These are phyloP conservation scores for Drosophila nigricruria DNA, from an alignment of 2,888 invertebrate species.

Conservation along the genomic window DNA sequence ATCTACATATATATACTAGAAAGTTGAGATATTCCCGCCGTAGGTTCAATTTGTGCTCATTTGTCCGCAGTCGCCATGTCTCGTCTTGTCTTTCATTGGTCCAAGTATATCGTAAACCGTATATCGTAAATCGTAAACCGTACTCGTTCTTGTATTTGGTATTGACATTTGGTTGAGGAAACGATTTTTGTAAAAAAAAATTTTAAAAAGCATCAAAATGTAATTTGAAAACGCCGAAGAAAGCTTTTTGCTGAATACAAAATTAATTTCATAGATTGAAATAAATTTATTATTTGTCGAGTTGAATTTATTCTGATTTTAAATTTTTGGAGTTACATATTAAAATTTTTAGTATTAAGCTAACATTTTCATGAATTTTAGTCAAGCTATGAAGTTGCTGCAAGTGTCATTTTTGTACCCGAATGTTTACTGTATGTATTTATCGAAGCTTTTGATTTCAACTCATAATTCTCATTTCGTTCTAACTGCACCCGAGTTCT, in stretches of 20 bases:
- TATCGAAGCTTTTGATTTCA: conserved; percentile 27
- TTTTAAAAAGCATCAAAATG: conserved; percentile 5
- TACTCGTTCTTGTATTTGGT: conserved; percentile 57
- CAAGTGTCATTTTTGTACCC: conserved; percentile 75
- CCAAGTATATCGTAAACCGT: conserved; percentile 22
- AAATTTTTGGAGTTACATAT: conserved; percentile 45
- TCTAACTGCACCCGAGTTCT: conserved; percentile 35
- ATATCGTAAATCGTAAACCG: conserved; percentile 20
- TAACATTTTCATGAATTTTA: conserved; percentile 76
- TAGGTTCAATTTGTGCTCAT: conserved; percentile 49
- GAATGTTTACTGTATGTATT: conserved; percentile 56
- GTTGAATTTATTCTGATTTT: conserved; percentile 34
- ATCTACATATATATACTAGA: conserved; percentile 19
- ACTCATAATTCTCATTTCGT: conserved; percentile 28
- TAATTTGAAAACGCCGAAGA: conserved; percentile 23
- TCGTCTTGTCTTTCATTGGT: conserved; percentile 20
- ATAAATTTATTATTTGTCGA: conserved; percentile 45
- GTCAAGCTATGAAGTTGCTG: conserved; percentile 86
- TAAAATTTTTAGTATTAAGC: conserved; percentile 66
- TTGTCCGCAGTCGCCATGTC: conserved; percentile 52
- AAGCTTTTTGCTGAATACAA: conserved; percentile 41
- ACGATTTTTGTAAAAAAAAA: conserved; percentile 79
- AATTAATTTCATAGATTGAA: conserved; percentile 35
- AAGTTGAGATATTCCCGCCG: conserved; percentile 37
- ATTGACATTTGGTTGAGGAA: conserved; percentile 76